Evolutionary conservation across 2,888 invertebrate genomes (phyloP).

Genomic region (Drosophila picticornis): DNA sequence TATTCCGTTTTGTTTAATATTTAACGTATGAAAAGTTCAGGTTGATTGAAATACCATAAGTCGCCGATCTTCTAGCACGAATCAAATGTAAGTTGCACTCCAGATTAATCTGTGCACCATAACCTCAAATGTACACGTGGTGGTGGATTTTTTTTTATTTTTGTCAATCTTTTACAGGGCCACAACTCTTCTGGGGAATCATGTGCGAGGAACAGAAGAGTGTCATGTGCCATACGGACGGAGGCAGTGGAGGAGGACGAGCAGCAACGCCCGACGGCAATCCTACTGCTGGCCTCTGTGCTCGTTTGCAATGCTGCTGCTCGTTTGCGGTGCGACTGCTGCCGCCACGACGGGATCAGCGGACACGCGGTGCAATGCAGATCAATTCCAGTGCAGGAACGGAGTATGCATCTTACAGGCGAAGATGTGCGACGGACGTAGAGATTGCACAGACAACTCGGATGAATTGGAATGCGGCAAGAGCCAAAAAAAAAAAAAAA

Average conservation of each 20-base stretch:
- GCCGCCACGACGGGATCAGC: slow-evolving; percentile 58
- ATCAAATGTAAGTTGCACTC: slow-evolving; percentile 52
- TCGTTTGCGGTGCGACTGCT: slow-evolving; percentile 67
- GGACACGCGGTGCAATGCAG: slow-evolving; percentile 80
- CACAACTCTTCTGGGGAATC: slow-evolving; percentile 24
- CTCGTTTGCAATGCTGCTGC: slow-evolving; percentile 55
- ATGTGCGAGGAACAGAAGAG: slow-evolving; percentile 52
- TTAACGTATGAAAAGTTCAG: slow-evolving; percentile 24
- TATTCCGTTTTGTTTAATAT: slow-evolving; percentile 26
- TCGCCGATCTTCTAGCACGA: slow-evolving; percentile 13
- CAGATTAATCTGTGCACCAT: slow-evolving; percentile 12
- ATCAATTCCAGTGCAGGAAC: slow-evolving; percentile 86
- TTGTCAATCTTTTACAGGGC: slow-evolving; percentile 20
- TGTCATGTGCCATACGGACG: slow-evolving; percentile 27
- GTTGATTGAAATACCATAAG: slow-evolving; percentile 26
- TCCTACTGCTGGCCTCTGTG: slow-evolving; percentile 37
- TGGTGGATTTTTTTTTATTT: background rate
- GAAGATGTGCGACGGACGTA: slow-evolving; percentile 83
- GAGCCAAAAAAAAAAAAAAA: slow-evolving; percentile 8
- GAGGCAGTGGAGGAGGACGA: slow-evolving; percentile 17
- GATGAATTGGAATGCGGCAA: slow-evolving; percentile 84
- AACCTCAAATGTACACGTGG: slow-evolving; percentile 61
- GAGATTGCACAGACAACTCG: slow-evolving; percentile 82
- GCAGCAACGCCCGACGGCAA: slow-evolving; percentile 3
- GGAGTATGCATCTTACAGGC: slow-evolving; percentile 82